A percentile compares a stretch with the other conserved stretches of the same genome.
Evolutionary conservation across 1,140 invertebrate genomes (phyloP).

Genomic region (Ganaspis sp.): DNA sequence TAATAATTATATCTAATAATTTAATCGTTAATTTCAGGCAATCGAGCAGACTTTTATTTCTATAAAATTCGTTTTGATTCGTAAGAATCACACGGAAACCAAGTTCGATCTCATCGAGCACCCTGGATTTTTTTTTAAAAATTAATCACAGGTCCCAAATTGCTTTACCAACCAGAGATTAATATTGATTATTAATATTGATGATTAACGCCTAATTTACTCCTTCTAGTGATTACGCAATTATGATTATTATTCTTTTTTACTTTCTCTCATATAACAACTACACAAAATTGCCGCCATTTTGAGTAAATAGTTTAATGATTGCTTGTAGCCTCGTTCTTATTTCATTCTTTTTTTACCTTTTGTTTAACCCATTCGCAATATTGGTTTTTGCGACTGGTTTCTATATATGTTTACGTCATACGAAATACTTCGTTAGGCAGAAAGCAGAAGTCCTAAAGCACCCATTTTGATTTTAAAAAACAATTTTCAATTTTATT

Average conservation of each 20-base stretch:
- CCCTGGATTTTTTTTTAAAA: slow-evolving; percentile 22
- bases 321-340: slow-evolving; percentile 17
- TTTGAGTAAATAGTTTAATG: slow-evolving; percentile 21
- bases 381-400: background rate
- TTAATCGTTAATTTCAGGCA: no score
- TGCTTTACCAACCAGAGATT: slow-evolving; percentile 5
- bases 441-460: slow-evolving; percentile 20
- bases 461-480: background rate
- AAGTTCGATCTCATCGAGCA: slow-evolving; percentile 21
- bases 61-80: background rate
- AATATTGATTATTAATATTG: slow-evolving; percentile 25
- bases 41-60: slow-evolving; percentile 12
- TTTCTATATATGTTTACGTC: background rate
- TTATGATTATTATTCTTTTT: slow-evolving; percentile 13
- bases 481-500: background rate
- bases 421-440: slow-evolving; percentile 10
- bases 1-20: no score
- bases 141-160: slow-evolving; percentile 23
- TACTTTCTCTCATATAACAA: slow-evolving; percentile 23
- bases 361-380: background rate
- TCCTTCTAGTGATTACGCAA: background rate
- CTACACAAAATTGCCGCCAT: background rate
- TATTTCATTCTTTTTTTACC: slow-evolving; percentile 21
- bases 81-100: slow-evolving; percentile 25
- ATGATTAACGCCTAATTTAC: slow-evolving; percentile 1